A percentile compares a stretch with the other conserved stretches of the same genome.
Conservation (phyloP, 2,797 vertebrate species). For the Crenuchus spilurus region DNA sequence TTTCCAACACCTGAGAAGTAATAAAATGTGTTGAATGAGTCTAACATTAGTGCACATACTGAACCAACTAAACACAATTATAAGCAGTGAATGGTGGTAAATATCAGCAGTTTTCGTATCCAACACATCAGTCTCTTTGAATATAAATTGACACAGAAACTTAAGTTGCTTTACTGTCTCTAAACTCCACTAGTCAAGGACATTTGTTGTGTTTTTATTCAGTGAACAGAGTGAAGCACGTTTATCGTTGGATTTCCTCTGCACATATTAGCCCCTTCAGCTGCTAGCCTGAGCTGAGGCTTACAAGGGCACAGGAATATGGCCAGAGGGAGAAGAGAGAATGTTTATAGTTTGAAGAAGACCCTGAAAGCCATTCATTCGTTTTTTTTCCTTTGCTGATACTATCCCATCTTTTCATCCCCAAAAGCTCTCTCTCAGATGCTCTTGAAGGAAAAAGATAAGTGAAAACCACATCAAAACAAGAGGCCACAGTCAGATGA, state of each 20-base stretch:
- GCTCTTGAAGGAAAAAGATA: slow-evolving; percentile 45
- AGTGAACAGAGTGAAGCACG: slow-evolving; percentile 38
- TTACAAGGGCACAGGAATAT: slow-evolving; percentile 30
- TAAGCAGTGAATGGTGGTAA: neutral
- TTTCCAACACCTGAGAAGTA: neutral
- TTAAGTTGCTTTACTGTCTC: slow-evolving; percentile 56
- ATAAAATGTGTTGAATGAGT: no score
- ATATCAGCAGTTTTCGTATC: neutral
- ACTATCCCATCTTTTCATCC: slow-evolving; percentile 52
- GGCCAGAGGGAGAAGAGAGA: slow-evolving; percentile 11
- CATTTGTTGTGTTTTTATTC: slow-evolving; percentile 54
- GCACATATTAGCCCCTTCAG: slow-evolving; percentile 58
- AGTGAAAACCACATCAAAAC: slow-evolving; percentile 39
- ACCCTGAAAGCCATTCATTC: slow-evolving; percentile 59
- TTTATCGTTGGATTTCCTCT: slow-evolving; percentile 57
- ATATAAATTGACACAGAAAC: slow-evolving; percentile 23
- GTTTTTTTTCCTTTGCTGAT: slow-evolving; percentile 60
- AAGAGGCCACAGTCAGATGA: slow-evolving; percentile 28
- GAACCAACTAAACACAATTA: neutral
- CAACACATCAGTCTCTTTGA: slow-evolving; percentile 3
- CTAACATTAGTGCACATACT: no score
- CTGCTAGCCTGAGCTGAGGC: slow-evolving; percentile 47
- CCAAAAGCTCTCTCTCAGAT: slow-evolving; percentile 53
- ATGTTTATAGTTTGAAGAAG: slow-evolving; percentile 51
- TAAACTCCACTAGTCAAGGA: slow-evolving; percentile 64